These are phyloP conservation scores for Exaiptasia diaphana DNA, from an alignment of 64 coral and sea anemone species.

Conservation along the genomic window DNA sequence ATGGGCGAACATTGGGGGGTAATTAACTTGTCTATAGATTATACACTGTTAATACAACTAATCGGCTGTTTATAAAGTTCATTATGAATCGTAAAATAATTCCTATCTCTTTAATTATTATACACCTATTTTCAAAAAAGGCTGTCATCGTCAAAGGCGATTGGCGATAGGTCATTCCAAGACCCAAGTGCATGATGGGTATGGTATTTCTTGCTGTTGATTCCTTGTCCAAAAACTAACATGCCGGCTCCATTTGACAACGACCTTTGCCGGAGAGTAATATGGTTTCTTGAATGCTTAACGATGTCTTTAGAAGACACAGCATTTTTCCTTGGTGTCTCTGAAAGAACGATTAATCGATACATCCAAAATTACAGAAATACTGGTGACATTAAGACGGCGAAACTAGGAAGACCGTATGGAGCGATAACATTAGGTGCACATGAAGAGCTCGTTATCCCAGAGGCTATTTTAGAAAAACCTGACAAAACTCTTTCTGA, in stretches of 20 bases:
- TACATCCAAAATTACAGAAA: slow-evolving; percentile 15
- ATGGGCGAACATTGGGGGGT: slow-evolving; percentile 48
- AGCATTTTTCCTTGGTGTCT: background rate
- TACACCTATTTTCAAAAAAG: no score
- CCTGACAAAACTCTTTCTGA: slow-evolving; percentile 28
- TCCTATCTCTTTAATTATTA: background rate
- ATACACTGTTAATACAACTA: no score
- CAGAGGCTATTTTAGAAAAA: slow-evolving; percentile 6
- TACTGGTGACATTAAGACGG: background rate
- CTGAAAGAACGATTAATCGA: background rate
- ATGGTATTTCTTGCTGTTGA: background rate
- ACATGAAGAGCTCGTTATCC: slow-evolving; percentile 21
- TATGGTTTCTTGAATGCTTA: background rate
- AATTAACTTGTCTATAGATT: no score
- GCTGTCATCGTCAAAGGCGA: no score
- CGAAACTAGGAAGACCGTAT: slow-evolving; percentile 18
- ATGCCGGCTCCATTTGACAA: background rate
- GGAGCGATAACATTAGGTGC: background rate
- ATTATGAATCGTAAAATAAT: no score
- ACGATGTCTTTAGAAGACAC: background rate
- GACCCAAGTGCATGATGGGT: background rate
- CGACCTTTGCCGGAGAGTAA: background rate
- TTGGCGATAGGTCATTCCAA: background rate
- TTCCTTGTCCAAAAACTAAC: background rate
- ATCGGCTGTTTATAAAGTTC: no score